These are phyloP conservation scores for Leistus spinibarbis DNA, from an alignment of 2,888 invertebrate genomes.

Conservation along the genomic window DNA sequence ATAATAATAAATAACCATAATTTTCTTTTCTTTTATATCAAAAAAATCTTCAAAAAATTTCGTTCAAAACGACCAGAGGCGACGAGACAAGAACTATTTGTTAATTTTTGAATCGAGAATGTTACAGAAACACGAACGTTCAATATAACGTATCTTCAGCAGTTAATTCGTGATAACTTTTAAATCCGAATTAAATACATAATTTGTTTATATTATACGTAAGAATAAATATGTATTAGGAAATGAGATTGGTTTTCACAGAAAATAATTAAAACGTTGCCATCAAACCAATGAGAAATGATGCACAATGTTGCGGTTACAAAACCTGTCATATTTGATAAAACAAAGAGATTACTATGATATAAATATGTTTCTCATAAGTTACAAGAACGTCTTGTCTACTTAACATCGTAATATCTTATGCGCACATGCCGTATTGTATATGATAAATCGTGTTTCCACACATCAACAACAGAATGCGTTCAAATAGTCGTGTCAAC, in stretches of 20 bases:
- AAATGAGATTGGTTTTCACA: neutral
- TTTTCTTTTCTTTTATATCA: no score
- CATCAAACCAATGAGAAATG: neutral
- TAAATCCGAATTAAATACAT: neutral
- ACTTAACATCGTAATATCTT: neutral
- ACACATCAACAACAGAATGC: neutral
- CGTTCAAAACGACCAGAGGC: no score
- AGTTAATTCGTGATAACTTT: neutral
- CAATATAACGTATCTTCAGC: no score
- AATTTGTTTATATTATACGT: neutral
- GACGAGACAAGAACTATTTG: no score
- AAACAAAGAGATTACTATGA: neutral
- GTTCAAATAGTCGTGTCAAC: neutral
- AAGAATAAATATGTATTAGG: neutral
- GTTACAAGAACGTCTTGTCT: neutral
- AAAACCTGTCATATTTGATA: neutral
- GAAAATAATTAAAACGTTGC: neutral
- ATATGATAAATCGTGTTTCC: neutral
- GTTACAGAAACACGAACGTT: no score
- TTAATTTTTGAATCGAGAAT: no score
- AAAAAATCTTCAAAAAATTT: no score
- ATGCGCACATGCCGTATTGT: neutral
- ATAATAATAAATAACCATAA: no score
- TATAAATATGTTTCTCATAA: neutral
- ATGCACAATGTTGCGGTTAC: neutral